phyloP scores from a whole-genome alignment of 1,140 invertebrate species.

The Meloidogyne chitwoodi region DNA sequence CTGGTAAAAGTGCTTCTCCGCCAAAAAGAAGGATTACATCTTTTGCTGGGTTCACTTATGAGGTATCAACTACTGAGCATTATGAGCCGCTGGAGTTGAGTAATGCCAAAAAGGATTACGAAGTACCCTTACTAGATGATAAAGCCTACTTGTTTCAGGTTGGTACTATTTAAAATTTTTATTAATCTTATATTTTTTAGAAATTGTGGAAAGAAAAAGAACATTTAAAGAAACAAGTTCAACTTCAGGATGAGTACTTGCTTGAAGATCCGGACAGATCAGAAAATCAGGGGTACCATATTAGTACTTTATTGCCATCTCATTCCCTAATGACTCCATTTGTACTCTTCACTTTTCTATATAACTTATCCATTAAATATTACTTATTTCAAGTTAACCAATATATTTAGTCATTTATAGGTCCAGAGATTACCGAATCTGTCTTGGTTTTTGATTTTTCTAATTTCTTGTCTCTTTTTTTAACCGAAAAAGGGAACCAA shows the following conservation, averaged over 20 bases:
- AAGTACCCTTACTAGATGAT: conserved; percentile 53
- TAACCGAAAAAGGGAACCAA: no score
- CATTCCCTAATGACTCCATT: no score
- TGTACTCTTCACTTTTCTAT: no score
- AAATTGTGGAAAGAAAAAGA: conserved; percentile 56
- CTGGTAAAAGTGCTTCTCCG: conserved; percentile 71
- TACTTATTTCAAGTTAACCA: no score
- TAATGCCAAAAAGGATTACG: conserved; percentile 49
- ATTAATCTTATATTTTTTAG: background rate
- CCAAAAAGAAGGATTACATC: conserved; percentile 51
- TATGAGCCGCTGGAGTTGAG: conserved; percentile 37
- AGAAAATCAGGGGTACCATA: background rate
- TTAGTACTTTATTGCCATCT: no score
- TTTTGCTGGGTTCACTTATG: conserved; percentile 57
- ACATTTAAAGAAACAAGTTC: conserved; percentile 33
- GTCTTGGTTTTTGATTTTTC: no score
- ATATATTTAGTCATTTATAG: no score
- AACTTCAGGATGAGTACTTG: conserved; percentile 32
- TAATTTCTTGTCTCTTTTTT: no score
- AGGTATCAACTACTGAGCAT: conserved; percentile 51
- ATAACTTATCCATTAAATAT: no score
- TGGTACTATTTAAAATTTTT: background rate
- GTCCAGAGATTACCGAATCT: no score
- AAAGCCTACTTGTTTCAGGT: conserved; percentile 57
- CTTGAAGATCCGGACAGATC: conserved; percentile 1